Evolutionary conservation across 2,888 invertebrate genomes (phyloP).

Genomic region (Tryphoninae sp.): DNA sequence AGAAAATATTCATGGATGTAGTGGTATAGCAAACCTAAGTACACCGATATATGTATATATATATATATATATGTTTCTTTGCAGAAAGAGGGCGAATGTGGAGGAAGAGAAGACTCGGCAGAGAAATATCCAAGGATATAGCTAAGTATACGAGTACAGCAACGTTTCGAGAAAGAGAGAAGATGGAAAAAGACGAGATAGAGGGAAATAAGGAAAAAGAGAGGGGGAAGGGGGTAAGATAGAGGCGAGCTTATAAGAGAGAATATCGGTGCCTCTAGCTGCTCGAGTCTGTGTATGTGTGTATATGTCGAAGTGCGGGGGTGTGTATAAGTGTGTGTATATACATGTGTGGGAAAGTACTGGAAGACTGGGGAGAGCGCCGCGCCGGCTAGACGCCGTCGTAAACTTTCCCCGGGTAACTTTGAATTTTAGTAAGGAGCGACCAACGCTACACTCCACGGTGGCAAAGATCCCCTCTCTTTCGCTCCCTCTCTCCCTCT

Average conservation of each 20-base stretch:
- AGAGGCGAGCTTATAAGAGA: neutral
- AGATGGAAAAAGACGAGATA: slow-evolving; percentile 18
- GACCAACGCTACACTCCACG: slow-evolving; percentile 34
- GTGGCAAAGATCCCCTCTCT: slow-evolving; percentile 47
- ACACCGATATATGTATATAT: slow-evolving; percentile 82
- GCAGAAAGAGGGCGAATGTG: slow-evolving; percentile 71
- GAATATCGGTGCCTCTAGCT: slow-evolving; percentile 2
- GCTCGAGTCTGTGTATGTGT: neutral
- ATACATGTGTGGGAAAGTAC: slow-evolving; percentile 17
- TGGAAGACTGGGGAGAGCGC: slow-evolving; percentile 65
- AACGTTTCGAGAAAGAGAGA: slow-evolving; percentile 9
- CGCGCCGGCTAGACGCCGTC: slow-evolving; percentile 80
- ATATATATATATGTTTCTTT: slow-evolving; percentile 80
- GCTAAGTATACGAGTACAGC: slow-evolving; percentile 23
- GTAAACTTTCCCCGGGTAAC: slow-evolving; percentile 77
- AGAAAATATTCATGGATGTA: slow-evolving; percentile 38
- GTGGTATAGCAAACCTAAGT: neutral
- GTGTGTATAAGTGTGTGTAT: slow-evolving; percentile 33
- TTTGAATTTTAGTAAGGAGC: slow-evolving; percentile 77
- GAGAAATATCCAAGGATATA: slow-evolving; percentile 49
- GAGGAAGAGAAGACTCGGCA: slow-evolving; percentile 28
- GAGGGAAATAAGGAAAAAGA: slow-evolving; percentile 39
- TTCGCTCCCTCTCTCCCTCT: slow-evolving; percentile 9
- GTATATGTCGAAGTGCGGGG: neutral
- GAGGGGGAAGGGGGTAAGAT: slow-evolving; percentile 28